phyloP scores from a whole-genome alignment of 2,888 invertebrate genomes.

The Calephelis perditalis region DNA sequence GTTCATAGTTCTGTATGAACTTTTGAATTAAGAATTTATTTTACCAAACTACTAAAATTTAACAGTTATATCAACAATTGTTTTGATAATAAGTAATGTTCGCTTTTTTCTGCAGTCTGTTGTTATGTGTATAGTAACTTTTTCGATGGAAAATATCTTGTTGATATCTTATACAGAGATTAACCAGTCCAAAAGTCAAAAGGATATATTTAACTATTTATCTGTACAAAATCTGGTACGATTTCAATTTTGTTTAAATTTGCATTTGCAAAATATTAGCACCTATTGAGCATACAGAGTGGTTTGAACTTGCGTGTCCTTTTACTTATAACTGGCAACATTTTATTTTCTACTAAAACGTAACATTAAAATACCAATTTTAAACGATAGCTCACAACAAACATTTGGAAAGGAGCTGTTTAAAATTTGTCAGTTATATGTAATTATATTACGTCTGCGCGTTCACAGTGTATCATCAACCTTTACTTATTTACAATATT shows the following conservation, averaged over 20 bases:
- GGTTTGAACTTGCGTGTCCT: conserved; percentile 21
- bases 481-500: conserved; percentile 69
- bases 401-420: not conserved
- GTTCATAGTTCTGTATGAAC: not conserved
- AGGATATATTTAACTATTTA: conserved; percentile 9
- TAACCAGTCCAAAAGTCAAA: conserved; percentile 3
- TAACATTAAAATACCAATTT: not conserved
- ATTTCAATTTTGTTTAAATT: conserved; percentile 7
- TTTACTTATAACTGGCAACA: conserved; percentile 11
- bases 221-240: conserved; percentile 13
- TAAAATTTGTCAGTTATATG: not conserved
- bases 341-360: not conserved
- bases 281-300: conserved; percentile 33
- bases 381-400: not conserved
- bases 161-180: not conserved
- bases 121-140: conserved; percentile 4
- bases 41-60: no score
- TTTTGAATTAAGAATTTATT: no score
- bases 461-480: conserved; percentile 42
- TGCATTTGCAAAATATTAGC: conserved; percentile 26
- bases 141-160: not conserved
- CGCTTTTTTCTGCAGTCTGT: not conserved
- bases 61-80: no score
- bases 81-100: not conserved
- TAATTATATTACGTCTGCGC: conserved; percentile 21